These are phyloP conservation scores for Elephantulus edwardii DNA, from an alignment of 2,113 vertebrate genomes.

Conservation along the genomic window DNA sequence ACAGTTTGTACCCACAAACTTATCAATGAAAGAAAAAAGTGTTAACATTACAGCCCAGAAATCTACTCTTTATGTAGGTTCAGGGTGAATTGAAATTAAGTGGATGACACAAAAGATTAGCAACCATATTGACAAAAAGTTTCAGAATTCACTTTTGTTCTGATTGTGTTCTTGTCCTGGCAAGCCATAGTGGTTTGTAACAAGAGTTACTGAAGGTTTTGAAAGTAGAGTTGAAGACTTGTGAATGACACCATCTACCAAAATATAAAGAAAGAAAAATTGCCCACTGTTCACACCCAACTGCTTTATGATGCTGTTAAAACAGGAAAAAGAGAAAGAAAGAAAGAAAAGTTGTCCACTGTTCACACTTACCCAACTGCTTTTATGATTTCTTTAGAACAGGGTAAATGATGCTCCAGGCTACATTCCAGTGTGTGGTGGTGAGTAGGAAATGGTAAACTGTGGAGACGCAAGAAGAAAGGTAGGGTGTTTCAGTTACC, in stretches of 20 bases:
- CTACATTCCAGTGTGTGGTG: not conserved
- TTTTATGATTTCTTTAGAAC: conserved; percentile 2
- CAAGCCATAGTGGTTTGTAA: not conserved
- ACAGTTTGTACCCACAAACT: not conserved
- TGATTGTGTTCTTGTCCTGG: not conserved
- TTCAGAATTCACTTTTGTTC: not conserved
- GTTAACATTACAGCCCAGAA: not conserved
- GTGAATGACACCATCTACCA: not conserved
- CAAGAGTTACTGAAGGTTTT: not conserved
- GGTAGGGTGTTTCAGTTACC: not conserved
- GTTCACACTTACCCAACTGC: not conserved
- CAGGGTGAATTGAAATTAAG: not conserved
- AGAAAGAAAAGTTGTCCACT: conserved; percentile 5
- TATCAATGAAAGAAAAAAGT: not conserved
- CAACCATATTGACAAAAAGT: not conserved
- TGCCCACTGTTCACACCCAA: not conserved
- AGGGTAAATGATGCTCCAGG: not conserved
- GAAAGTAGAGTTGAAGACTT: not conserved
- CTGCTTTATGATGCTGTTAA: not conserved
- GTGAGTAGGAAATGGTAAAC: not conserved
- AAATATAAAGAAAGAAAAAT: conserved; percentile 38
- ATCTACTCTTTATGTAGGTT: not conserved
- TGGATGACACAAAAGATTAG: not conserved
- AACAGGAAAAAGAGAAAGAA: conserved; percentile 37
- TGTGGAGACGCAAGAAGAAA: not conserved